Base-by-base conservation (phyloP, 2,888 invertebrate species). In the Embidobia sp. region DNA sequence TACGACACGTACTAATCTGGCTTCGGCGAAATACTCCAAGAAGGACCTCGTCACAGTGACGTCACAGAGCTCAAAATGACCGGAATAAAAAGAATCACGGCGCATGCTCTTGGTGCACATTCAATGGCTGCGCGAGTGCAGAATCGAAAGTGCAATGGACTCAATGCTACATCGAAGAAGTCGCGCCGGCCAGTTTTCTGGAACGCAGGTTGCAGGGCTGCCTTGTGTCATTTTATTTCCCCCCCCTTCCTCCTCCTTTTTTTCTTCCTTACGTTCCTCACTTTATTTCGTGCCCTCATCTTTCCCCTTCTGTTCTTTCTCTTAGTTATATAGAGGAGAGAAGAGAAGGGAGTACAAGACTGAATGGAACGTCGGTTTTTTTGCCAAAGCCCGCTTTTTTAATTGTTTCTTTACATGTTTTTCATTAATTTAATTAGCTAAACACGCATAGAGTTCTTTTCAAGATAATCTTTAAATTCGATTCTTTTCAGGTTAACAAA, bases 131-230 rank as follows among this genome's bases (percentile, higher is more conserved):
- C 57, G 63, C 46, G 66, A 64, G 51, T 67, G 69, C 75, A 77
- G 69, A 74, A 72, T 69, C 69, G 77, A 78, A 78, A 78, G 77
- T 78, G 77, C 77, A 78, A 78, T 74, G 73, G 77, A 74, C 70
- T 73, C 66, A 48, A 19, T 22, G 66, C 57, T 37, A 44, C 67
- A 18, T 22, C n/a, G 27, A 51, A 51, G 13, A 53, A 63, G 64
- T 63, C 59, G 59, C 16, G 53, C 40, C 66, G 53, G 69, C 74
- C 66, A 63, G 63, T 64, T 69, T 70, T 69, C 61, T 69, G 69
- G 48, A 69, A 67, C 64, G 49, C 63, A 67, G 63, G 67, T 75
- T 72, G 75, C 76, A 67, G 61, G 46, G 61, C 61, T 37, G 53
- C 31, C 59, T 73, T 67, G 55, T 57, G 61, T 66, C 76, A 63